Evolutionary conservation across 2,113 vertebrate species (phyloP).

Genomic region (Equus przewalskii): DNA sequence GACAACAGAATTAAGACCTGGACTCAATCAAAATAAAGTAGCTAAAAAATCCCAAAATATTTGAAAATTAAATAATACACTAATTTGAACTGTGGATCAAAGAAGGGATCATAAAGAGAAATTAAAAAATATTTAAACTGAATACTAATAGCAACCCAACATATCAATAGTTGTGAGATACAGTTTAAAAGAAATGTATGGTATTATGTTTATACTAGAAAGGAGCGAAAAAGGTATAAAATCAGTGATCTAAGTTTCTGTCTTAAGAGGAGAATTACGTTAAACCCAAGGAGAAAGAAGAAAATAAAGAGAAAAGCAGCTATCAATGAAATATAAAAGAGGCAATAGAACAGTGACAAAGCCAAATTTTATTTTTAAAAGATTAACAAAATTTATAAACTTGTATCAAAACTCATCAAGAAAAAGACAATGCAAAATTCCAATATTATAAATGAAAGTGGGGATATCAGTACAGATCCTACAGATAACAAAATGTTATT

Average conservation of each 20-base stretch:
- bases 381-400: constrained; percentile 1
- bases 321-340: constrained; percentile 4
- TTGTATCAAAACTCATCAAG: neutral
- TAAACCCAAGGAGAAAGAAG: neutral
- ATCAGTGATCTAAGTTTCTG: neutral
- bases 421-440: neutral
- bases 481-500: neutral
- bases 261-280: neutral
- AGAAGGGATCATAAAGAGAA: constrained; percentile 22
- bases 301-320: neutral
- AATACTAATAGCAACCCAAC: neutral
- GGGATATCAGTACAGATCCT: neutral
- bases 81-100: neutral
- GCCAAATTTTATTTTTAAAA: constrained; percentile 2
- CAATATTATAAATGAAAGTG: neutral
- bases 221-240: neutral
- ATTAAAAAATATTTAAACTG: neutral
- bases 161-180: neutral
- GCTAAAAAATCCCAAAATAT: neutral
- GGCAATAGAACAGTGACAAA: neutral
- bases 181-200: neutral
- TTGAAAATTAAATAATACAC: constrained; percentile 21
- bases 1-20: neutral
- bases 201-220: neutral
- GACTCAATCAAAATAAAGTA: neutral